Evolutionary conservation across 2,888 invertebrate species (phyloP).

Genomic region (Apantesis nais): DNA sequence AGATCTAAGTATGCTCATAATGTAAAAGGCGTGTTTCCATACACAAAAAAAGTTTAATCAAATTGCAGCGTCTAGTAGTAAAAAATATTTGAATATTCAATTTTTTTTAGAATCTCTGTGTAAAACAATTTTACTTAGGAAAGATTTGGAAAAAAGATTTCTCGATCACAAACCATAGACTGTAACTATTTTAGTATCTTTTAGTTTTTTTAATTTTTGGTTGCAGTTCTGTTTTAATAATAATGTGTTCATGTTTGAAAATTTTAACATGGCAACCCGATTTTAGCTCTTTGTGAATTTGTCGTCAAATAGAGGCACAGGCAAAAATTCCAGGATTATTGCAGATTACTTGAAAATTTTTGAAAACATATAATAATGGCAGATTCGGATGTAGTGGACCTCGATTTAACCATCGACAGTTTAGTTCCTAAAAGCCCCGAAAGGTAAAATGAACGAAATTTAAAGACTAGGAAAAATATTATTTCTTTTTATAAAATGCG

Average conservation of each 20-base stretch:
- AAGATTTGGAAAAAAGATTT: too few species aligned
- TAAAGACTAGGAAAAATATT: neutral
- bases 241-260: neutral
- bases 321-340: slow-evolving; percentile 55
- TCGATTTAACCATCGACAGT: slow-evolving; percentile 80
- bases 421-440: slow-evolving; percentile 82
- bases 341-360: slow-evolving; percentile 49
- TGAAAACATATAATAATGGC: slow-evolving; percentile 67
- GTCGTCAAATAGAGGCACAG: slow-evolving; percentile 64
- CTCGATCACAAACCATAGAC: too few species aligned
- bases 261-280: slow-evolving; percentile 18
- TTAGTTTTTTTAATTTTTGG: too few species aligned
- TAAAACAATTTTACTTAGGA: too few species aligned
- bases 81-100: too few species aligned
- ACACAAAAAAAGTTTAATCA: too few species aligned
- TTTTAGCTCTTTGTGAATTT: slow-evolving; percentile 68
- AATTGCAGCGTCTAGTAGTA: too few species aligned
- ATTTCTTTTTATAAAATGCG: neutral
- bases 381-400: slow-evolving; percentile 77
- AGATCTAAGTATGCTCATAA: too few species aligned
- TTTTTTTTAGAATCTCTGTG: too few species aligned
- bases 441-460: slow-evolving; percentile 61
- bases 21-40: too few species aligned
- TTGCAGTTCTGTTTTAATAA: too few species aligned
- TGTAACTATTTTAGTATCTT: too few species aligned